Base-by-base conservation (phyloP, 92 coral and sea anemone species). In the Scolanthus callimorphus region DNA sequence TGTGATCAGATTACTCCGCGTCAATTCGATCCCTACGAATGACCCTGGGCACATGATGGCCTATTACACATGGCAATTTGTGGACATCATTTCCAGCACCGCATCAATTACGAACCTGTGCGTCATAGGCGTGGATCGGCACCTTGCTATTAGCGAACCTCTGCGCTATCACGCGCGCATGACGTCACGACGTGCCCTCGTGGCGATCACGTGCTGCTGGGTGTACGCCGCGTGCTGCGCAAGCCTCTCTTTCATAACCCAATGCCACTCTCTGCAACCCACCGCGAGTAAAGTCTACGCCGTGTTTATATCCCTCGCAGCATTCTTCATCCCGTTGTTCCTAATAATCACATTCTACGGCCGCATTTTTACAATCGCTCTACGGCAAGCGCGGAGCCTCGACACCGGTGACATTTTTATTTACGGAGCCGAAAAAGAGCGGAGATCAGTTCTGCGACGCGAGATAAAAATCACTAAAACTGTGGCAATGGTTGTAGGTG, bases 91-190 rank as follows among this genome's bases (percentile, higher is more conserved):
- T 2, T 82, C 90, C 47, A 83, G 96, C 23, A 73, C 90, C 2
- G 95, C 96, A 2, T 87, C 96, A 22, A 87, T 87, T 12, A 67
- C 71, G 57, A 87, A 60, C 67, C 69, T 87, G 4, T 87, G 90
- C 26, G 60, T 87, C 31, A 87, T 87, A 38, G 80, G 90, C 20
- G 37, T 72, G 37, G 96, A 87, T 60, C 60, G 96, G 31, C 81
- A 83, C 37, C 41, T 69, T 12, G 96, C 96, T 20, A 85, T 87
- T 19, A 80, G 74, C 28, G 71, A 83, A 29, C 96, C 96, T 0
- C 76, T 87, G 48, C 65, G 55, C 11, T 87, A 87, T 52, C 61
- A 65, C 72, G 49, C 76, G 17, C 34, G 67, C n/a, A 73, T 87
- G 83, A 87, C 96, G 13, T 38, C 70, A 4, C 68, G 49, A 27